Percentiles rank a stretch among this genome's conserved stretches.
Conservation (phyloP, 2,888 invertebrate genomes). For the Drosophila hamatofila region DNA sequence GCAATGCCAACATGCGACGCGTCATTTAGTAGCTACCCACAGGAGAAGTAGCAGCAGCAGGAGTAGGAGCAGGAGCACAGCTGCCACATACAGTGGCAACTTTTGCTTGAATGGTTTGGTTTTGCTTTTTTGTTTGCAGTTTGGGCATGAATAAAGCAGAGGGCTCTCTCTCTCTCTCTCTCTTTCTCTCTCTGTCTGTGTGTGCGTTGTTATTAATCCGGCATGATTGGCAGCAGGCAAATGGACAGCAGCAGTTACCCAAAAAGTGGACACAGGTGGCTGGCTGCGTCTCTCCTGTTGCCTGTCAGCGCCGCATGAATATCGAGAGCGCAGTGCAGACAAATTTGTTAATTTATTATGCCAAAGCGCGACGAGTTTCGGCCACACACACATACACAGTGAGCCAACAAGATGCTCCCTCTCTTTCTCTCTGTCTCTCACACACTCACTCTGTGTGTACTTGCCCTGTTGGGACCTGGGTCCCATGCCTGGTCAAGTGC, state of each 20-base stretch:
- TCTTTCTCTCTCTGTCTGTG: conserved; percentile 12
- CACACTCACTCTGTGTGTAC: neutral
- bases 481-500: conserved; percentile 64
- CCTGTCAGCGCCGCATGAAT: conserved; percentile 74
- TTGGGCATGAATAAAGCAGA: conserved; percentile 72
- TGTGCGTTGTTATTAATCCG: conserved; percentile 79
- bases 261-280: conserved; percentile 73
- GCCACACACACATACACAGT: conserved; percentile 30
- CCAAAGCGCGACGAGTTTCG: conserved; percentile 57
- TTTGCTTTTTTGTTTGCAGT: conserved; percentile 11
- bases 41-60: neutral
- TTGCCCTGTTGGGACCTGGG: conserved; percentile 20
- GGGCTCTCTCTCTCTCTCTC: neutral
- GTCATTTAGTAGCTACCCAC: conserved; percentile 72
- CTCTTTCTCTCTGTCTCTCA: neutral
- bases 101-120: conserved; percentile 70
- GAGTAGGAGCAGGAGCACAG: conserved; percentile 44
- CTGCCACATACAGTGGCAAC: conserved; percentile 56
- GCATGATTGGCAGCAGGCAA: conserved; percentile 83
- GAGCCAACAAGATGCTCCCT: conserved; percentile 13
- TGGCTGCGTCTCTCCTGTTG: conserved; percentile 58
- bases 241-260: conserved; percentile 70
- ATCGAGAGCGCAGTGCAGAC: conserved; percentile 70
- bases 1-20: conserved; percentile 69
- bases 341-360: conserved; percentile 82